A percentile compares a stretch with the other conserved stretches of the same genome.
These are phyloP conservation scores for Cyclophora punctaria DNA, from an alignment of 2,888 invertebrate genomes.

Conservation along the genomic window DNA sequence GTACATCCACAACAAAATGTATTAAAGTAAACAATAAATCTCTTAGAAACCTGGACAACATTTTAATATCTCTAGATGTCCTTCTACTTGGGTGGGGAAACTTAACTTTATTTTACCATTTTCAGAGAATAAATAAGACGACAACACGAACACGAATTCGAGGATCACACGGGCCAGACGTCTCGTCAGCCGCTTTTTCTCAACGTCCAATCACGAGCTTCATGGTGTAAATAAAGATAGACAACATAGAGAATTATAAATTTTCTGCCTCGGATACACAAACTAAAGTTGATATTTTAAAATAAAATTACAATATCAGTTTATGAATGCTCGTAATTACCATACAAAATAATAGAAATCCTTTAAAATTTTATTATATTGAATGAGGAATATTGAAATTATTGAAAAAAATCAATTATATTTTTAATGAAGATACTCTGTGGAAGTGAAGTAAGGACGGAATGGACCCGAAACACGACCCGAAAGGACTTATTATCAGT, in stretches of 20 bases:
- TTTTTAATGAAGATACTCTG: no score
- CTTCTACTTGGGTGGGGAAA: slow-evolving; percentile 15
- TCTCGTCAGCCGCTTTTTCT: slow-evolving; percentile 55
- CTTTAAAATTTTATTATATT: no score
- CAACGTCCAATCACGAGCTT: slow-evolving; percentile 63
- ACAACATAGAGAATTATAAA: slow-evolving; percentile 35
- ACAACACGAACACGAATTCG: slow-evolving; percentile 17
- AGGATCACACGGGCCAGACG: slow-evolving; percentile 50
- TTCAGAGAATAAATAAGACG: slow-evolving; percentile 27
- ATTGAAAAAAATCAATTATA: no score
- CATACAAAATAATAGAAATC: no score
- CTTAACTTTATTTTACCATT: slow-evolving; percentile 50
- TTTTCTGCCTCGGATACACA: no score
- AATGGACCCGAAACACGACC: no score
- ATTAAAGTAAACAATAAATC: slow-evolving; percentile 51
- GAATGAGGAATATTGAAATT: no score
- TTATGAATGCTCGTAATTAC: no score
- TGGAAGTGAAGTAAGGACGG: no score
- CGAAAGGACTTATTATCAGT: no score
- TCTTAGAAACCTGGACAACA: slow-evolving; percentile 57
- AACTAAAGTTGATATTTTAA: no score
- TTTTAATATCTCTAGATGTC: slow-evolving; percentile 26
- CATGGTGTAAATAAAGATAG: slow-evolving; percentile 44
- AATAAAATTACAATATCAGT: no score
- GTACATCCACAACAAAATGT: slow-evolving; percentile 59